Percentiles rank a stretch among this genome's conserved stretches.
Evolutionary conservation across 2,113 vertebrate genomes (phyloP).

Genomic region (Campylorhamphus procurvoides): DNA sequence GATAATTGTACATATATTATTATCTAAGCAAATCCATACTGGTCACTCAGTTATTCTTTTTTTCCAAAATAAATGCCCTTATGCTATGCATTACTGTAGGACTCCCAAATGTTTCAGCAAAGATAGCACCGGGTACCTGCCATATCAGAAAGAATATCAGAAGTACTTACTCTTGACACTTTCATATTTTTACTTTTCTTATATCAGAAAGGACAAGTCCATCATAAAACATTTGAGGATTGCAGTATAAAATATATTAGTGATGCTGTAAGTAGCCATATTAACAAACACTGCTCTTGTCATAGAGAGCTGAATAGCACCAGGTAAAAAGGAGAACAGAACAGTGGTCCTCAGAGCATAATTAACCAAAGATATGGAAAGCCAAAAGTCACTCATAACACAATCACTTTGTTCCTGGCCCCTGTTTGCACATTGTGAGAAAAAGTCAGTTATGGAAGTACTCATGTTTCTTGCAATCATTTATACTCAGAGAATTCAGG

Average conservation of each 20-base stretch:
- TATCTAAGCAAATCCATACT: neutral
- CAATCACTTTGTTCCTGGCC: neutral
- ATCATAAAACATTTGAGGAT: neutral
- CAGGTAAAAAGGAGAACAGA: neutral
- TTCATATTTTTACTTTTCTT: neutral
- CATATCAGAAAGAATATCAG: neutral
- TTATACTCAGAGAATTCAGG: neutral
- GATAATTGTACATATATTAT: neutral
- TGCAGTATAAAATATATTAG: neutral
- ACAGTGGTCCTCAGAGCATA: neutral
- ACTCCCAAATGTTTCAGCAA: neutral
- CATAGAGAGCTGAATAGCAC: neutral
- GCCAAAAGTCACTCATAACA: neutral
- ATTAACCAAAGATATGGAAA: neutral
- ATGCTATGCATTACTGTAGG: neutral
- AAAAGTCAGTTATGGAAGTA: neutral
- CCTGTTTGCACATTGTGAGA: neutral
- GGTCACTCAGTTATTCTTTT: neutral
- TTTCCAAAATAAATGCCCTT: neutral
- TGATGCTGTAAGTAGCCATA: neutral
- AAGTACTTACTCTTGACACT: neutral
- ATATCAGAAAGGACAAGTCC: neutral
- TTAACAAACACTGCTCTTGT: neutral
- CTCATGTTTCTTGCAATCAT: neutral
- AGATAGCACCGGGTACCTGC: neutral